Base-by-base conservation (phyloP, 2,888 invertebrate species). In the Drosophila anomalata region DNA sequence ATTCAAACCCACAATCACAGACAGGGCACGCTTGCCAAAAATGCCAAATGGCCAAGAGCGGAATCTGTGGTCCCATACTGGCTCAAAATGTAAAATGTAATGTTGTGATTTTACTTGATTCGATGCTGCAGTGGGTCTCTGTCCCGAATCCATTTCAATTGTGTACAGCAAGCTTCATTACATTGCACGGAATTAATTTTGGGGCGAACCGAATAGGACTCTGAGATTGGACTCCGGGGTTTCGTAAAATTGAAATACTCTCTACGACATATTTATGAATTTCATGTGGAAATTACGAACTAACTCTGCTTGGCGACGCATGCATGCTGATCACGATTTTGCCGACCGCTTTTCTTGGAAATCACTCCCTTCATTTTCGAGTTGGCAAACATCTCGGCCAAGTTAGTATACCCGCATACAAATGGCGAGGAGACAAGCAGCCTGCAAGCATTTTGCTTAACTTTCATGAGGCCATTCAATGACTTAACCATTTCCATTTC, bases 391-490 rank as follows among this genome's bases (percentile, higher is more conserved):
- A 41, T 39, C 7, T 24, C 17, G 41, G 11, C 20, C 41, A 14
- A 47, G 47, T 8, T 12, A 17, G 24, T 39, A 48, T 59, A 8
- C 62, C 63, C 44, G 63, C 62, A 63, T 65, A 65, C 29, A 51
- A 65, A 46, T 46, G 36, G 12, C 6, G 31, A 17, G 58, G 29
- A 50, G 36, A n/a, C 17, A 53, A 5, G 17, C 22, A 12, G 68
- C 52, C 55, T 69, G 62, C 60, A 47, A 44, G 54, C 73, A 65
- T 80, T 81, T 76, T 61, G 71, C 62, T 73, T 81, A 78, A 78
- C 79, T 77, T 77, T 77, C 70, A 83, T 76, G 74, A 62, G 75
- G 68, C 81, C 59, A 81, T 82, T 85, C 77, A 85, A 87, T 85
- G 82, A 82, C 72, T 79, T 82, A 74, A 79, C 80, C 80, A 73